Evolutionary conservation across 2,888 invertebrate species (phyloP), one percentile per base, ranked within the genome.

Genomic region (Zonitis immaculata): DNA sequence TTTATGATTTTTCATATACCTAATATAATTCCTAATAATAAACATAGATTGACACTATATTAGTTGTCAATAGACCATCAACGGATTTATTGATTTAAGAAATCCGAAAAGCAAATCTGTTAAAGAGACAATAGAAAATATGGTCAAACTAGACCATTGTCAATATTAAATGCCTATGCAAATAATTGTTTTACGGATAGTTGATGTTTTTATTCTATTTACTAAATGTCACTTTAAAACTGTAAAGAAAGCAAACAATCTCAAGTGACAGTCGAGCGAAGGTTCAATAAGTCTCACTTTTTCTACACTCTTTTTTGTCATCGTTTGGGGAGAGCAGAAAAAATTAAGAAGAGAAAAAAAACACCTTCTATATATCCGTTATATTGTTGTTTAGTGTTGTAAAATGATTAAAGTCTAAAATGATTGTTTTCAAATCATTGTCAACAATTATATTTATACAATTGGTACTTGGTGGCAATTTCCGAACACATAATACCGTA

Each of bases 161-260:
- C 73, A 73, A 74, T 73, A 74, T 14, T 73, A 72, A 74, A 9
- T 18, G 67, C 70, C 68, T 67, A 68, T 67, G 67, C 68, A 72
- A 73, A 74, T 74, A 73, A 74, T 66, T 73, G 65, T 66, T 69
- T 69, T 74, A 70, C 69, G 70, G 73, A 74, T 74, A 72, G 70
- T 72, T 69, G 70, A 73, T 35, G 35, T 72, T 73, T 73, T 74
- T 73, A 72, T 69, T 70, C 66, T 73, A 68, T 74, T 73, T 71
- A 69, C 68, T 65, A 57, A 71, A 73, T 71, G 74, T 74, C 74
- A 74, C 73, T 70, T 70, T 66, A 69, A 32, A 68, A 67, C 73
- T 69, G 71, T 73, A 66, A 68, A 65, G 63, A 63, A 64, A 64
- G 62, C 67, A 68, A 69, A 69, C 65, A 69, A 46, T 61, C 61